phyloP scores from a whole-genome alignment of 2,888 invertebrate genomes.

The Pterobdella sp. region DNA sequence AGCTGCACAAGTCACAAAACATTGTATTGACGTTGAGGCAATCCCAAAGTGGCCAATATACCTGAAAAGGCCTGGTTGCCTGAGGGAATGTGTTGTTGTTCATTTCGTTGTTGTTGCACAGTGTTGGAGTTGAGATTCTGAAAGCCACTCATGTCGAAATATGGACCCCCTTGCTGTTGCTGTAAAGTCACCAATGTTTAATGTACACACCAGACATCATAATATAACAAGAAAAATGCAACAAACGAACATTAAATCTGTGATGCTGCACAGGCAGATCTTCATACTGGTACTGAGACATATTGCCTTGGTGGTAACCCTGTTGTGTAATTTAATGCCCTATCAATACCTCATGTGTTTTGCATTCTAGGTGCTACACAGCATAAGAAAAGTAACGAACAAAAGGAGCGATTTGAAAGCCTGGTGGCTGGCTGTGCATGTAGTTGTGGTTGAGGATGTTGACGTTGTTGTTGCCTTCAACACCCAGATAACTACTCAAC shows the following conservation, averaged over 20 bases:
- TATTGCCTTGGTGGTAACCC: slow-evolving; percentile 4
- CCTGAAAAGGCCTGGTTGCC: not conserved
- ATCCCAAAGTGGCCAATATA: too few species aligned
- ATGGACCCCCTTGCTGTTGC: slow-evolving; percentile 3
- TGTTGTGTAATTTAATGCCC: too few species aligned
- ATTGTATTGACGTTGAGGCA: too few species aligned
- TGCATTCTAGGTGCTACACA: not conserved
- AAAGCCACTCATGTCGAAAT: slow-evolving; percentile 5
- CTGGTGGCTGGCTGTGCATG: slow-evolving; percentile 31
- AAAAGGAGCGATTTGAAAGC: slow-evolving; percentile 31
- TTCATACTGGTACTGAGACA: slow-evolving; percentile 1
- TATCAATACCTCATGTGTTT: too few species aligned
- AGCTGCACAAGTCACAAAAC: too few species aligned
- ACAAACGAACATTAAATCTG: not conserved
- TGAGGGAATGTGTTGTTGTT: slow-evolving; percentile 3
- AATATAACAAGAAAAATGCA: too few species aligned
- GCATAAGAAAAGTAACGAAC: slow-evolving; percentile 19
- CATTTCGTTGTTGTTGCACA: not conserved
- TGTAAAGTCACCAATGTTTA: not conserved
- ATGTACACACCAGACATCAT: not conserved
- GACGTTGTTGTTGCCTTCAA: not conserved
- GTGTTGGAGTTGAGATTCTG: slow-evolving; percentile 6
- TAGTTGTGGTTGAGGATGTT: slow-evolving; percentile 29
- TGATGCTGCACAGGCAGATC: slow-evolving; percentile 13
- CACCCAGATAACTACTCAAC: slow-evolving; percentile 20